Evolutionary conservation across 2,888 invertebrate species (phyloP).

Genomic region (Achlya flavicornis): DNA sequence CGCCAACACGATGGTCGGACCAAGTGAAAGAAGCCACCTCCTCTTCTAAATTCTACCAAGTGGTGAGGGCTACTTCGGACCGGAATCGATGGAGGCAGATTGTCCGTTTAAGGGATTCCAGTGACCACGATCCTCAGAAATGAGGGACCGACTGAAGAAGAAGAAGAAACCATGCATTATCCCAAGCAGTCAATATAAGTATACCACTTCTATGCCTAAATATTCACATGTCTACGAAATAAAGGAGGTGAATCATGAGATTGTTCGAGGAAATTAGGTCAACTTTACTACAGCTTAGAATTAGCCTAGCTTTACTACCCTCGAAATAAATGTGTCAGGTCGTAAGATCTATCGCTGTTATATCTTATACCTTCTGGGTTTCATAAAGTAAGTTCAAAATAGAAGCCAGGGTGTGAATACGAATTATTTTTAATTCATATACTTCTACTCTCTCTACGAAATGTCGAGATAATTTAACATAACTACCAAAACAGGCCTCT

Average conservation of each 20-base stretch:
- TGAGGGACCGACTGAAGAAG: no score
- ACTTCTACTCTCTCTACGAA: no score
- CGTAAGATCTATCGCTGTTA: neutral
- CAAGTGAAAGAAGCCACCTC: no score
- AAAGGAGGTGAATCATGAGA: slow-evolving; percentile 15
- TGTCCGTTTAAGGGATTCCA: no score
- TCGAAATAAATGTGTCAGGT: slow-evolving; percentile 6
- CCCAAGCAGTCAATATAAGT: neutral
- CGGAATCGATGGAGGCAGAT: no score
- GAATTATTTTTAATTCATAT: neutral
- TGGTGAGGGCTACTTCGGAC: no score
- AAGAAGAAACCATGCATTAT: neutral
- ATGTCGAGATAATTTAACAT: no score
- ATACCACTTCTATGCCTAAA: neutral
- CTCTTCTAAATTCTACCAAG: no score
- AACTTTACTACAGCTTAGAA: slow-evolving; percentile 16
- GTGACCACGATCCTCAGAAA: no score
- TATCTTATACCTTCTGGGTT: neutral
- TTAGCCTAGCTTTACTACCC: slow-evolving; percentile 8
- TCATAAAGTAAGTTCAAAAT: neutral
- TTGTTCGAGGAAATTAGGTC: slow-evolving; percentile 22
- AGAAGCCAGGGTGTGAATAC: neutral
- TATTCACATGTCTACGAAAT: neutral
- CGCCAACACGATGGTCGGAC: no score
- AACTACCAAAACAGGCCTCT: no score